A percentile compares a stretch with the other conserved stretches of the same genome.
These are phyloP conservation scores for Holcopasites calliopsidis DNA, from an alignment of 1,140 invertebrate genomes.

Conservation along the genomic window DNA sequence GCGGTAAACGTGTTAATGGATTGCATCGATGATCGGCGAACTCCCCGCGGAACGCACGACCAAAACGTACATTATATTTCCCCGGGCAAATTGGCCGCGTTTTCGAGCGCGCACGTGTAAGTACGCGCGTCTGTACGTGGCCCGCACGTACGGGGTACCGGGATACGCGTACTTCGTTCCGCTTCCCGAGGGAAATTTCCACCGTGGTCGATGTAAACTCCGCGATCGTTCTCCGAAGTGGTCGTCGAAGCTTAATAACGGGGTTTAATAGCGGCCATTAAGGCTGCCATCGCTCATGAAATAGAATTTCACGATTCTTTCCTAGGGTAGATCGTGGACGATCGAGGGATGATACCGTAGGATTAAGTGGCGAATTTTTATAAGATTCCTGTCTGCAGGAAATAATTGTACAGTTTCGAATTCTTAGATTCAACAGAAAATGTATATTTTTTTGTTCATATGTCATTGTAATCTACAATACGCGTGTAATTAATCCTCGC, in stretches of 20 bases:
- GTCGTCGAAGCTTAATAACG: constrained; percentile 14
- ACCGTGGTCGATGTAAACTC: constrained; percentile 66
- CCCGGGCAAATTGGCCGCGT: constrained; percentile 46
- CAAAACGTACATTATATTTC: constrained; percentile 50
- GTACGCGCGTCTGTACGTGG: background rate
- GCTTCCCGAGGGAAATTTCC: constrained; percentile 71
- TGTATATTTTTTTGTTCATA: too few species aligned
- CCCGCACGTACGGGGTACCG: constrained; percentile 15
- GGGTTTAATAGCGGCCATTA: background rate
- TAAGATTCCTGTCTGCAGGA: too few species aligned
- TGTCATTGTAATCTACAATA: too few species aligned
- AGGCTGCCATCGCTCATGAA: too few species aligned
- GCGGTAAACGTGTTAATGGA: constrained; percentile 19
- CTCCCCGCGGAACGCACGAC: constrained; percentile 18
- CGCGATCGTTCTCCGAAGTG: background rate
- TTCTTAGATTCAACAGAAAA: too few species aligned
- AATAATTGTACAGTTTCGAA: too few species aligned
- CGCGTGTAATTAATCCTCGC: too few species aligned
- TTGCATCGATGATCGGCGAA: constrained; percentile 43
- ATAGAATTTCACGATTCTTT: background rate
- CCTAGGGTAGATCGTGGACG: background rate
- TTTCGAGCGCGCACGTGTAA: background rate
- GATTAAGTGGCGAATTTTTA: too few species aligned
- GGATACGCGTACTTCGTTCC: constrained; percentile 34
- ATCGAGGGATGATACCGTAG: too few species aligned